Percentiles rank a stretch among this genome's conserved stretches.
Conservation (phyloP, 2,888 invertebrate species). For the Phragmatobia fuliginosa region DNA sequence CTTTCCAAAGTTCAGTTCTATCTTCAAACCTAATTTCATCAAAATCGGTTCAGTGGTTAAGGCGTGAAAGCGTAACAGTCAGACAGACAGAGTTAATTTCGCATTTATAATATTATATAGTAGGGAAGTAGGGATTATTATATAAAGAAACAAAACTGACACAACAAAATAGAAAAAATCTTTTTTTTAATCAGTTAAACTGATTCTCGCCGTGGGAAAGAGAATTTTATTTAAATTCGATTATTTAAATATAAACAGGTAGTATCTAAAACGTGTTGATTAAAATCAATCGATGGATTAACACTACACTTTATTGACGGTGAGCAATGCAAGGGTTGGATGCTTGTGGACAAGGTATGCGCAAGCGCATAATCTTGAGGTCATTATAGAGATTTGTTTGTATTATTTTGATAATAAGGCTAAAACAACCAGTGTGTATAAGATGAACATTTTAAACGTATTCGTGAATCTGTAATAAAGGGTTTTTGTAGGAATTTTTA, state of each 20-base stretch:
- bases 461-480: conserved; percentile 48
- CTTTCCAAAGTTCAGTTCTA: too few species aligned
- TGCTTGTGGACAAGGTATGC: conserved; percentile 32
- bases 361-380: conserved; percentile 40
- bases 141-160: too few species aligned
- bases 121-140: too few species aligned
- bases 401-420: conserved; percentile 6
- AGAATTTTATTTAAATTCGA: conserved; percentile 14
- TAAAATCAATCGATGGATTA: conserved; percentile 55
- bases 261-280: conserved; percentile 52
- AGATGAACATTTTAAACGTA: conserved; percentile 44
- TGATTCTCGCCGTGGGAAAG: conserved; percentile 47
- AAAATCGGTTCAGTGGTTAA: too few species aligned
- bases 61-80: too few species aligned
- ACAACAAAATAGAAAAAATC: neutral
- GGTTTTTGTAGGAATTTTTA: neutral
- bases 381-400: conserved; percentile 20
- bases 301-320: conserved; percentile 30
- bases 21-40: too few species aligned
- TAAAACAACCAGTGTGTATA: neutral
- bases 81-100: too few species aligned
- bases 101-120: too few species aligned
- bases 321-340: conserved; percentile 38
- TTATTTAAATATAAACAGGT: conserved; percentile 44
- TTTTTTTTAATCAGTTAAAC: neutral